Base-by-base conservation (phyloP, 2,797 vertebrate genomes). In the Glossophaga mutica region DNA sequence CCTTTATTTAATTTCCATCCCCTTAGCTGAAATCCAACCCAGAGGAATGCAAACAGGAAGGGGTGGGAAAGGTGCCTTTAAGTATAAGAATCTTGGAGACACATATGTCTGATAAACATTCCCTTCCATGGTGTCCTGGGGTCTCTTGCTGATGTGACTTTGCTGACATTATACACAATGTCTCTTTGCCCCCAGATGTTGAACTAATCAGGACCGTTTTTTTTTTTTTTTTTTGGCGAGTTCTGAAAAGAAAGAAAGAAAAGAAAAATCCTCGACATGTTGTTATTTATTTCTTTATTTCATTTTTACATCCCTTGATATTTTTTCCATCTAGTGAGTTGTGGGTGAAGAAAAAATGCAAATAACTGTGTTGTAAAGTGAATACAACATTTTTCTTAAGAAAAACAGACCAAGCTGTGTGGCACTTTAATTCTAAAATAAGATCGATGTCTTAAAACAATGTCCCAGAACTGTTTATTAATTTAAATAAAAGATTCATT, bases 1-100 rank as follows among this genome's bases (percentile, higher is more conserved):
- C 94, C 96, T 97, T 97, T 96, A 95, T 98, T 97, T 96, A 97
- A 97, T 97, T 97, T 97, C 92, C 96, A 96, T 68, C 71, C 93
- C 48, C 70, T 94, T 81, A 34, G 74, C 96, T 97, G 97, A 97
- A 97, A 97, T 81, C 79, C 76, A 91, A 97, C 83, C 59, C 96
- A 24, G 24, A 94, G 96, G 96, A 97, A 97, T 97, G 96, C 96
- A 94, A 96, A 96, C 95, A 94, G 96, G 93, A 97, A 96, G 48
- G 55, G 26, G 65, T 93, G 77, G 91, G 70, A 84, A 87, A 81
- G 57, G 86, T 94, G 52, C 70, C 91, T 90, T 8, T 4, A 34
- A 92, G 70, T 6, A 79, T 22, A 89, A 81, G 52, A 57, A 52
- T 92, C 85, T 91, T 87, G 71, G 88, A 96, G 94, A 77, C 82